These are phyloP conservation scores for Leptinotarsa defecta DNA, from an alignment of 1,140 invertebrate species.

Conservation along the genomic window DNA sequence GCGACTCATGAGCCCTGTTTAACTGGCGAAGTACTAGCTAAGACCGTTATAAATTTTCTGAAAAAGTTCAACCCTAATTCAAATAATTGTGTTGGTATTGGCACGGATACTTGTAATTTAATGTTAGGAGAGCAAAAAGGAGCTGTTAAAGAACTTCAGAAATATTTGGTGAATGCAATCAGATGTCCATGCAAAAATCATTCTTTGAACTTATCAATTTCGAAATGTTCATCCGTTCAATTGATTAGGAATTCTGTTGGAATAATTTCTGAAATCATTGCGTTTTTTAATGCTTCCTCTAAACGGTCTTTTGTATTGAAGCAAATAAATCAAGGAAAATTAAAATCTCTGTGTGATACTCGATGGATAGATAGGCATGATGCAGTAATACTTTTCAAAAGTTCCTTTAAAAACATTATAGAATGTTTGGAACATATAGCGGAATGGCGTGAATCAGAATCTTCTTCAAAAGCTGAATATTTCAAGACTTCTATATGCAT, in stretches of 20 bases:
- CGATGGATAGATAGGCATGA: constrained; percentile 18
- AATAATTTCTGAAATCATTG: constrained; percentile 37
- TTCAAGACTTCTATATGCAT: background rate
- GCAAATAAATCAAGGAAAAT: background rate
- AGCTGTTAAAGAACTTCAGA: constrained; percentile 35
- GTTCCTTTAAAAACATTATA: constrained; percentile 11
- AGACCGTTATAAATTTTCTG: constrained; percentile 23
- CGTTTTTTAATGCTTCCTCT: constrained; percentile 44
- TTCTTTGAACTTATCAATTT: constrained; percentile 42
- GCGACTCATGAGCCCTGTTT: constrained; percentile 12
- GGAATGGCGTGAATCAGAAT: background rate
- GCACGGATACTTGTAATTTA: constrained; percentile 41
- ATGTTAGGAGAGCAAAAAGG: constrained; percentile 44
- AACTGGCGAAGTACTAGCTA: constrained; percentile 3
- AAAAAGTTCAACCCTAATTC: constrained; percentile 16
- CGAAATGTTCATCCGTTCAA: constrained; percentile 35
- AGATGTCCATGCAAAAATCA: constrained; percentile 44
- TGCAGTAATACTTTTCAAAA: background rate
- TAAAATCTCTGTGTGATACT: constrained; percentile 8
- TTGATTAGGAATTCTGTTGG: constrained; percentile 36
- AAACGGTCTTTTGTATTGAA: constrained; percentile 32
- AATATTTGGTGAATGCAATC: constrained; percentile 32
- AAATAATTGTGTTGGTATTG: background rate
- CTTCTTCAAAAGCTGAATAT: background rate
- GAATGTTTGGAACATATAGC: constrained; percentile 4